Evolutionary conservation across 2,888 invertebrate genomes (phyloP), one percentile per base, ranked within the genome.

Genomic region (Caenorhabditis becei): DNA sequence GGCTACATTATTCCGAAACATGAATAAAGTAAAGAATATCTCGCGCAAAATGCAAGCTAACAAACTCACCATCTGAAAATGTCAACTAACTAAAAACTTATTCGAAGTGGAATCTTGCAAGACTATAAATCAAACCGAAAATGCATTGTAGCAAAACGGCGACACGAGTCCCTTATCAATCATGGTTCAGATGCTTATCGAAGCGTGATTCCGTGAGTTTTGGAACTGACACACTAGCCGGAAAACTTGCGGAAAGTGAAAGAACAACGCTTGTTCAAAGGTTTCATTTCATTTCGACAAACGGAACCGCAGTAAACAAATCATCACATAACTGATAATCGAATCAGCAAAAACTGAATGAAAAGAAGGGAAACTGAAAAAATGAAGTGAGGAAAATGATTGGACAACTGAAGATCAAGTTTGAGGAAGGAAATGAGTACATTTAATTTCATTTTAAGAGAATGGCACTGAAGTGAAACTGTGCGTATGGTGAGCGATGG

Each of bases 401-500:
- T 41, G 10, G 14, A 77, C 51, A 77, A 62, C 61, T 67, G 75
- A 77, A 77, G 69, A 77, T 69, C 67, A 69, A 77, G 56, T 56
- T 63, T 20, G 77, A 77, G 69, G 69, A 66, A 75, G 20, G 26
- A 62, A 77, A 53, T 41, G 51, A 26, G 47, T 67, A 66, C 41
- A 16, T 37, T 10, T 44, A 47, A 47, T 47, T 47, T 47, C 47
- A 47, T 37, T n/a, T 18, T 23, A 41, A 20, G 14, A 35, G 20
- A 24, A 74, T 74, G 74, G 74, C 74, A 74, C 74, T 59, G 59
- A 74, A 49, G 28, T 8, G 18, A 35, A 66, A 75, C 32, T 35
- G 65, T 74, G 74, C 74, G 65, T 65, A 59, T 32, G 26, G 51
- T 75, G 75, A 75, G 75, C 75, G 75, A 20, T n/a, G n/a, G n/a